These are phyloP conservation scores for Barypeithes pellucidus DNA, from an alignment of 2,888 invertebrate species.

Conservation along the genomic window DNA sequence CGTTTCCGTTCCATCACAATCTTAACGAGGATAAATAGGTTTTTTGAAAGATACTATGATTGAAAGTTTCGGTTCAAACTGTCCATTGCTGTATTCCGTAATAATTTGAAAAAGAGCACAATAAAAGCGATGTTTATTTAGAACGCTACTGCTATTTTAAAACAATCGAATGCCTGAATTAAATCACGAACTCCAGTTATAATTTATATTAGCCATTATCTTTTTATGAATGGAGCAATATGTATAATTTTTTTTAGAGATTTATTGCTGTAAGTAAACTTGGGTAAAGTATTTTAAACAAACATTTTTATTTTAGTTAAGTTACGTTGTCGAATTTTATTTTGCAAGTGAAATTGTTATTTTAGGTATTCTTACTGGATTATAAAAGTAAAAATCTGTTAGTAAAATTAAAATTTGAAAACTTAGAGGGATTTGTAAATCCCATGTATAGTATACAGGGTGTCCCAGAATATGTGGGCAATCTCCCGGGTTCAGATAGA, in stretches of 20 bases:
- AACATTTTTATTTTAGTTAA: conserved; percentile 8
- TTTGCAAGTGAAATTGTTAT: not conserved
- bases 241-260: conserved; percentile 1
- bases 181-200: conserved; percentile 20
- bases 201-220: conserved; percentile 12
- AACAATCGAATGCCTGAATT: conserved; percentile 14
- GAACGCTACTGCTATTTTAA: conserved; percentile 7
- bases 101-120: not conserved
- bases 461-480: too few species aligned
- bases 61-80: too few species aligned
- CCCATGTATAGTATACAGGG: too few species aligned
- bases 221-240: conserved; percentile 20
- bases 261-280: conserved; percentile 11
- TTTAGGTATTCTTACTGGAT: not conserved
- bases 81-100: too few species aligned
- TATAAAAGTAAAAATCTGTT: too few species aligned
- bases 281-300: conserved; percentile 19
- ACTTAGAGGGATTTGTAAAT: too few species aligned
- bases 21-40: too few species aligned
- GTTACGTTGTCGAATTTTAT: conserved; percentile 1
- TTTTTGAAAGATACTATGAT: too few species aligned
- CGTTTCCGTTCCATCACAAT: too few species aligned
- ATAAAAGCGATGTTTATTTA: not conserved
- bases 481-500: too few species aligned
- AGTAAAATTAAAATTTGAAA: too few species aligned